Conservation (phyloP, 2,113 vertebrate species). For the Condylura cristata region DNA sequence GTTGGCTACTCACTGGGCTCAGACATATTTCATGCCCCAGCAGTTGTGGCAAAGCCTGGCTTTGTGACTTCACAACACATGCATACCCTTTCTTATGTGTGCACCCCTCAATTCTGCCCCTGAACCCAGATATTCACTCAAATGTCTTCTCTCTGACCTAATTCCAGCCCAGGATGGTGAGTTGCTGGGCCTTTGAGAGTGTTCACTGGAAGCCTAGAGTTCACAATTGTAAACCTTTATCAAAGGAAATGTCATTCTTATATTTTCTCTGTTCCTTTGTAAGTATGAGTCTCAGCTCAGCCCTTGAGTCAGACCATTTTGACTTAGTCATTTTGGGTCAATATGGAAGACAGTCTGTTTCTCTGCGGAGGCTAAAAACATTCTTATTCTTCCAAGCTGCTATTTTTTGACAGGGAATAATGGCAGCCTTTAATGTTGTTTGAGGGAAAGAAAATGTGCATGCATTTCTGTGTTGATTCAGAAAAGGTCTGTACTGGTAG, state of each 20-base stretch:
- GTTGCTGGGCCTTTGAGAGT: background rate
- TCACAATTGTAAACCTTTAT: background rate
- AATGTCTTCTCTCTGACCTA: background rate
- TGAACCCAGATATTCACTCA: background rate
- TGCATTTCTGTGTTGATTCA: constrained; percentile 19
- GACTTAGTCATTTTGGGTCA: background rate
- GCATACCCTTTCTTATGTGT: background rate
- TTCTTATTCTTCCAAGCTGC: background rate
- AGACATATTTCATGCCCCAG: background rate
- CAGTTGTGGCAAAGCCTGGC: background rate
- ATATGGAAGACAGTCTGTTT: background rate
- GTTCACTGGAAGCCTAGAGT: background rate
- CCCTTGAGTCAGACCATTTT: background rate
- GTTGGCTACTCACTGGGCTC: background rate
- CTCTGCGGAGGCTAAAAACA: background rate
- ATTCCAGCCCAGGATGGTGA: background rate
- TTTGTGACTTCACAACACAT: background rate
- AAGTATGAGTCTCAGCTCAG: background rate
- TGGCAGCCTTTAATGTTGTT: background rate
- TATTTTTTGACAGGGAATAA: background rate
- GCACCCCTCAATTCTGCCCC: background rate
- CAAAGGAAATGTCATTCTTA: background rate
- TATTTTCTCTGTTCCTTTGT: background rate
- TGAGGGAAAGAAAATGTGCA: background rate
- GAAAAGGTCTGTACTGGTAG: background rate